Conservation (phyloP, 2,797 vertebrate genomes). For the Pelochelys cantorii region DNA sequence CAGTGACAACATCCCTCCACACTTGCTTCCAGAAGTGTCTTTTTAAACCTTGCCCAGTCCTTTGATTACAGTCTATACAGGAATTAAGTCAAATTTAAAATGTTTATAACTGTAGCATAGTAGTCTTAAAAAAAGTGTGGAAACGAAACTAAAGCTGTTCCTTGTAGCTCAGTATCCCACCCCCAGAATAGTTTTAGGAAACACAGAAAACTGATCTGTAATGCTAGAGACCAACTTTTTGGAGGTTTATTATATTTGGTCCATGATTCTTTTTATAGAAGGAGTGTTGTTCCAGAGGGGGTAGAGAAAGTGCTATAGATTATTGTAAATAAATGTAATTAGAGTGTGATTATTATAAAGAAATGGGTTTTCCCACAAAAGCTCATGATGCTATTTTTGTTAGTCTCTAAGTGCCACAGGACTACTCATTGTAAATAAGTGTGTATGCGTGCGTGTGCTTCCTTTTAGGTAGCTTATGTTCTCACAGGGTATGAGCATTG, state of each 20-base stretch:
- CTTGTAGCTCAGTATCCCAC: background rate
- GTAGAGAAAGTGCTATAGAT: background rate
- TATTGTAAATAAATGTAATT: no score
- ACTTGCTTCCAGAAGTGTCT: background rate
- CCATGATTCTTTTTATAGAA: background rate
- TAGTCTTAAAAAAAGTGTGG: background rate
- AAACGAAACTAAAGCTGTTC: background rate
- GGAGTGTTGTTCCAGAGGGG: background rate
- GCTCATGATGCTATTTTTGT: no score
- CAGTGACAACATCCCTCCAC: background rate
- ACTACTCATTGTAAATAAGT: background rate
- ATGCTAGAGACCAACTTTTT: background rate
- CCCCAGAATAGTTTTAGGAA: background rate
- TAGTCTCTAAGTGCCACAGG: no score
- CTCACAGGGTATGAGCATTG: background rate
- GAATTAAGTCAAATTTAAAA: background rate
- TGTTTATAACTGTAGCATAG: background rate
- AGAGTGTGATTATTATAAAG: no score
- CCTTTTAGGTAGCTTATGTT: background rate
- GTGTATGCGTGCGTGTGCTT: fast-evolving
- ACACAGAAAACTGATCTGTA: background rate
- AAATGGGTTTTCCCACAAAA: no score
- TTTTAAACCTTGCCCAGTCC: background rate
- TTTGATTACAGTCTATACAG: background rate
- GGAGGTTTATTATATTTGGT: background rate